These are phyloP conservation scores for Hydrochoerus hydrochaeris DNA, from an alignment of 2,113 vertebrate genomes.

Conservation along the genomic window DNA sequence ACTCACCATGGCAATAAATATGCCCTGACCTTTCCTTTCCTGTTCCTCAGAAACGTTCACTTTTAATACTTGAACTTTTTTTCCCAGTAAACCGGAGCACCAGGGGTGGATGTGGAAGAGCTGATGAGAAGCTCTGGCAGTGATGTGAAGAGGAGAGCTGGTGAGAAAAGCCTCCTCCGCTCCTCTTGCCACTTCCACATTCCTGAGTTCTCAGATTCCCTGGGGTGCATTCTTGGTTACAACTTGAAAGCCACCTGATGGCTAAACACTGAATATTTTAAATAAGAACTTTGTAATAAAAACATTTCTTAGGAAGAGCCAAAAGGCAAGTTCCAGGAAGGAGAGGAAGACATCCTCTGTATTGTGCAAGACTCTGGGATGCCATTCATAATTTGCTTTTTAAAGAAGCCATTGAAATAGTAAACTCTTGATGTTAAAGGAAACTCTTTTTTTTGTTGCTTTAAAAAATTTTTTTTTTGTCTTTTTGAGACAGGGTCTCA, in stretches of 20 bases:
- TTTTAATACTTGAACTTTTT: constrained; percentile 28
- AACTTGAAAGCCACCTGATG: constrained; percentile 73
- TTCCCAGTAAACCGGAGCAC: not conserved
- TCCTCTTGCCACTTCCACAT: constrained; percentile 53
- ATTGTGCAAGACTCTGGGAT: constrained; percentile 63
- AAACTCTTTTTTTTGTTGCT: not conserved
- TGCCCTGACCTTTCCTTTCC: not conserved
- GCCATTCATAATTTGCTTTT: constrained; percentile 56
- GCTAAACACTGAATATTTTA: constrained; percentile 50
- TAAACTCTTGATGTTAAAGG: not conserved
- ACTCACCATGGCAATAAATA: constrained; percentile 1
- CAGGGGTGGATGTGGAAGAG: not conserved
- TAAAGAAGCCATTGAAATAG: constrained; percentile 50
- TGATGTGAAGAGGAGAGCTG: not conserved
- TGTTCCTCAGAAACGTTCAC: not conserved
- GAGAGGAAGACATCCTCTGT: constrained; percentile 51
- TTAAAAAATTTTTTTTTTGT: not conserved
- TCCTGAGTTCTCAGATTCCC: constrained; percentile 64
- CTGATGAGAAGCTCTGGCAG: constrained; percentile 18
- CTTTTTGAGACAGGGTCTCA: not conserved
- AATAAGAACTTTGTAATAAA: constrained; percentile 68
- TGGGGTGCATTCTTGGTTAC: constrained; percentile 62
- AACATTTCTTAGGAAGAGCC: constrained; percentile 70
- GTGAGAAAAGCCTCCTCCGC: not conserved
- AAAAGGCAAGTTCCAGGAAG: constrained; percentile 72